These are phyloP conservation scores for Limnephilus rhombicus DNA, from an alignment of 2,888 invertebrate genomes.

Conservation along the genomic window DNA sequence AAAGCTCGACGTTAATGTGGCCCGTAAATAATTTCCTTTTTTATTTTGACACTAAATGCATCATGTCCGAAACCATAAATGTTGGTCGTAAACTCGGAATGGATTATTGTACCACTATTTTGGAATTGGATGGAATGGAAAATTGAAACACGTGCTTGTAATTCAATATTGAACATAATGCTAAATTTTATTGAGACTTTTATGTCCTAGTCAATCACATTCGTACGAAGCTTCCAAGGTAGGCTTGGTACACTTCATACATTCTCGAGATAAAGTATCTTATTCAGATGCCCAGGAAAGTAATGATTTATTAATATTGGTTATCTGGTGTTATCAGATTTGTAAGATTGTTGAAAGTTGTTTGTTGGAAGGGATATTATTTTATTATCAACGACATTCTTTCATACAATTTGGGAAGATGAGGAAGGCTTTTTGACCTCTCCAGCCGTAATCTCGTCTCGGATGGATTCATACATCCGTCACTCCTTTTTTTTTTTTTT, in stretches of 20 bases:
- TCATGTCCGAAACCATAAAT: conserved; percentile 30
- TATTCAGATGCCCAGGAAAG: neutral
- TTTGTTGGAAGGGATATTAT: neutral
- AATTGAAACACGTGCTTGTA: conserved; percentile 12
- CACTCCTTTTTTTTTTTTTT: too few relatives aligned
- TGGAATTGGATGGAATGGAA: neutral
- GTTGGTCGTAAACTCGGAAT: conserved; percentile 10
- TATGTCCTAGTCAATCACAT: conserved; percentile 20
- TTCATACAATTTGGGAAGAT: too few relatives aligned
- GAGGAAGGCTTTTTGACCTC: too few relatives aligned
- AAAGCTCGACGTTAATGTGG: conserved; percentile 22
- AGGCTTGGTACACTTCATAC: neutral
- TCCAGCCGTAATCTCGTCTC: too few relatives aligned
- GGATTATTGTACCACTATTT: neutral
- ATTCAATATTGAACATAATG: conserved; percentile 20
- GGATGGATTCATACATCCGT: too few relatives aligned
- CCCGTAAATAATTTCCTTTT: conserved; percentile 35
- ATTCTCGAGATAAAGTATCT: neutral
- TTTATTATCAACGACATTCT: neutral
- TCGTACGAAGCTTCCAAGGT: neutral
- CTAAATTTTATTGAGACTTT: conserved; percentile 37
- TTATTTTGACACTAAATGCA: conserved; percentile 40
- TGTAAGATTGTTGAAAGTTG: neutral
- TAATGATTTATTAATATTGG: neutral
- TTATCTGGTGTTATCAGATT: neutral